phyloP scores from a whole-genome alignment of 2,797 vertebrate species.

The Tangara arthus region DNA sequence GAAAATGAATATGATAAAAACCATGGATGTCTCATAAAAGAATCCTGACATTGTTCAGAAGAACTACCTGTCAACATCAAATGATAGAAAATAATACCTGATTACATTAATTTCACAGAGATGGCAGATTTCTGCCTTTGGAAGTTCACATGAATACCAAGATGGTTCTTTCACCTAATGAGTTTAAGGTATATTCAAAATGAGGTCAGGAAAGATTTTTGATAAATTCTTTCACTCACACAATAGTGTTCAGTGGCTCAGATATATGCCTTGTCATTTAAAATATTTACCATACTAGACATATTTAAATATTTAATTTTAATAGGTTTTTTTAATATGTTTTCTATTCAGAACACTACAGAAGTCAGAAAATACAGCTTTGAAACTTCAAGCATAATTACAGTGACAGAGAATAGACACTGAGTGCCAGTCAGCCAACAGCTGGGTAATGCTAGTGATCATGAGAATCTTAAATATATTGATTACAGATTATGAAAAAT shows the following conservation, averaged over 20 bases:
- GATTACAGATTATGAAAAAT: background rate
- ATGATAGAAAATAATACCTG: background rate
- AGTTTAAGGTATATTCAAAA: background rate
- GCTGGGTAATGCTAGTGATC: background rate
- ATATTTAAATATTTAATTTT: background rate
- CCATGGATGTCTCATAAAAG: background rate
- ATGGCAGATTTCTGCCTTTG: background rate
- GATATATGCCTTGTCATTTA: background rate
- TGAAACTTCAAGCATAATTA: background rate
- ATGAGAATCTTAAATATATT: background rate
- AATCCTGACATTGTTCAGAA: background rate
- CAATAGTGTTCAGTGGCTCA: background rate
- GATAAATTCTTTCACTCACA: background rate
- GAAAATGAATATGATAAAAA: background rate
- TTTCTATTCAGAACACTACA: background rate
- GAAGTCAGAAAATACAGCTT: background rate
- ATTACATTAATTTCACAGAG: background rate
- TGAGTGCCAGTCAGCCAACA: background rate
- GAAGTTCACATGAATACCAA: background rate
- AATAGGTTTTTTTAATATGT: background rate
- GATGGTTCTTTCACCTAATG: background rate
- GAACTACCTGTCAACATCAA: background rate
- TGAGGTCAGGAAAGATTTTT: background rate
- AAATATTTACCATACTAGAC: background rate
- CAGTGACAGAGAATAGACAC: background rate